phyloP scores from a whole-genome alignment of 2,797 vertebrate species.

The Erethizon dorsatum region DNA sequence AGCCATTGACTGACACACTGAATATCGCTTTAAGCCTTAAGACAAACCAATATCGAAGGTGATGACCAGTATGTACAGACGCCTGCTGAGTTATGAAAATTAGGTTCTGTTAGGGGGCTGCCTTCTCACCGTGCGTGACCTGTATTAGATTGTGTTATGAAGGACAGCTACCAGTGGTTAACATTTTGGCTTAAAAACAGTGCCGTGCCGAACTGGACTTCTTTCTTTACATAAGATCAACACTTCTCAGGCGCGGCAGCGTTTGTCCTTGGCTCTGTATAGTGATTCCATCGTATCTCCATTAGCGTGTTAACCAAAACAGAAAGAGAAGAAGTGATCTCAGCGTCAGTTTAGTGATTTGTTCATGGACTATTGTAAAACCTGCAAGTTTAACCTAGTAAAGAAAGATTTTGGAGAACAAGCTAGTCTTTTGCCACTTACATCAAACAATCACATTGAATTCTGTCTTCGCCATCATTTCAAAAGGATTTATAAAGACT shows the following conservation, averaged over 20 bases:
- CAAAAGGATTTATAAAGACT: neutral
- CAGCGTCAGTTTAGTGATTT: slow-evolving; percentile 21
- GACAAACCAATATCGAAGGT: neutral
- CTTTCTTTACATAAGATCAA: neutral
- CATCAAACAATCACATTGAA: neutral
- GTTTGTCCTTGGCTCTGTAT: neutral
- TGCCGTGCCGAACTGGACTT: neutral
- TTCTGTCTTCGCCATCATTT: neutral
- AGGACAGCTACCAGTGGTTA: neutral
- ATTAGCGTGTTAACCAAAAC: neutral
- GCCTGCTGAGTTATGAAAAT: neutral
- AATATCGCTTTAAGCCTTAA: neutral
- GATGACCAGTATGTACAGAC: neutral
- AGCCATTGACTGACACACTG: neutral
- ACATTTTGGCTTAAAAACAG: neutral
- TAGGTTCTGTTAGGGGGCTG: neutral
- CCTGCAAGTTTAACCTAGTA: neutral
- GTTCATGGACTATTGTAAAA: neutral
- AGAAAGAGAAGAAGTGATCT: neutral
- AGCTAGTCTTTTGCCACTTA: neutral
- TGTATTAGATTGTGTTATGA: neutral
- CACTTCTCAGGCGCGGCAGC: neutral
- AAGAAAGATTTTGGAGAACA: neutral
- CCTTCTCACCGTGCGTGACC: neutral
- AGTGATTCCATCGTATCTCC: neutral